Evolutionary conservation across 1,140 invertebrate species (phyloP).

Genomic region (Dinoponera quadriceps): DNA sequence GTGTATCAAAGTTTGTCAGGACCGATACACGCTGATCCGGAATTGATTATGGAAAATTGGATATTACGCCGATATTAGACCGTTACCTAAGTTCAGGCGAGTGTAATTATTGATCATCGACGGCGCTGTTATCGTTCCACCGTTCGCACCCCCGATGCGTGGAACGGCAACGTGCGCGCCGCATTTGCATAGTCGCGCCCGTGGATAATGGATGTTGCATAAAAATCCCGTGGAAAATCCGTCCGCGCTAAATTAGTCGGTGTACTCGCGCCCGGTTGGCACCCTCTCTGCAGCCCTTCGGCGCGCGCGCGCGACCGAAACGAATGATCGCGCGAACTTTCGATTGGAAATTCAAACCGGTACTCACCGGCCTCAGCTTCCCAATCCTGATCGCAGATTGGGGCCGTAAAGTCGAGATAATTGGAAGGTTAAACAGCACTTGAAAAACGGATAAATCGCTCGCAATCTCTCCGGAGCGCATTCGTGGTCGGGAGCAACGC

Average conservation of each 20-base stretch:
- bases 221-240: slow-evolving; percentile 8
- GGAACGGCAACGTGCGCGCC: slow-evolving; percentile 8
- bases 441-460: slow-evolving; percentile 50
- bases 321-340: slow-evolving; percentile 74
- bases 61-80: slow-evolving; percentile 47
- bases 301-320: slow-evolving; percentile 50
- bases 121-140: slow-evolving; percentile 49
- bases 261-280: slow-evolving; percentile 54
- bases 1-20: slow-evolving; percentile 55
- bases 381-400: slow-evolving; percentile 63
- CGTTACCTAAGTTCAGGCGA: slow-evolving; percentile 60
- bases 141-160: slow-evolving; percentile 15
- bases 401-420: slow-evolving; percentile 65
- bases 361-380: slow-evolving; percentile 66
- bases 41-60: slow-evolving; percentile 64
- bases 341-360: slow-evolving; percentile 74
- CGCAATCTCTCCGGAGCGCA: not conserved
- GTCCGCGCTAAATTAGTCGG: slow-evolving; percentile 59
- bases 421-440: slow-evolving; percentile 70
- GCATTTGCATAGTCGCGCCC: slow-evolving; percentile 45
- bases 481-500: slow-evolving; percentile 12
- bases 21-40: slow-evolving; percentile 49
- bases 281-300: slow-evolving; percentile 29
- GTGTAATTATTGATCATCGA: slow-evolving; percentile 55
- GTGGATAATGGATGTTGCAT: not conserved